Base-by-base conservation (phyloP, 2,888 invertebrate species). In the Ormyrus labotus region DNA sequence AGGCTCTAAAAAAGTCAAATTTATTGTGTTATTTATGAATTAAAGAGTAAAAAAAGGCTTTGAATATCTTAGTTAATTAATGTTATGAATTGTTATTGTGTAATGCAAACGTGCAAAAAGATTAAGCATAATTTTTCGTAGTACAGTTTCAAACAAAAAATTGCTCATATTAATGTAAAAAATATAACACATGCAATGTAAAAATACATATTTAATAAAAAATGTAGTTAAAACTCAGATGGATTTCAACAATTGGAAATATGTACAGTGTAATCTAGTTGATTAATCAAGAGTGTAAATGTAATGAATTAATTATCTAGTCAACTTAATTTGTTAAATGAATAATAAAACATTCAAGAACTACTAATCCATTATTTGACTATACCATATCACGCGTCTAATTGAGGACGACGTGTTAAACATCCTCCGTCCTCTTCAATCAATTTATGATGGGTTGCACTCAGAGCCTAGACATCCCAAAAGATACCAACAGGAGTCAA, bases 371-470 rank as follows among this genome's bases (percentile, higher is more conserved):
- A 68, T 58, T 50, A 69, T 69, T 61, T 58, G 69, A 82, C 81
- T 76, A 45, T 81, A 82, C 79, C 74, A 76, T 72, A 79, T 82
- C 73, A 82, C 81, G 76, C 68, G 74, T 70, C 69, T 60, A 67
- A 81, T 10, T 76, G 76, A 84, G 85, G 76, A 78, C 87, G 88
- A 83, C 89, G 88, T 51, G 84, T 85, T 79, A 87, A 83, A 68
- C 85, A 82, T 75, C 90, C 86, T 85, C 89, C 89, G 83, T 92
- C 92, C 85, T 93, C 93, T 88, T 94, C 95, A 89, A 96, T 96
- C 91, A 97, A 93, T 92, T 95, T 95, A 92, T 95, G 95, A 92
- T 97, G 96, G 87, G 96, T 95, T 89, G 94, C 94, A 93, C 96
- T 96, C 91, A 97, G 94, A 90, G 95, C 96, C 96, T 96, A 79